Conservation (phyloP, 1,140 invertebrate species). For the Venustaconcha ellipsiformis region DNA sequence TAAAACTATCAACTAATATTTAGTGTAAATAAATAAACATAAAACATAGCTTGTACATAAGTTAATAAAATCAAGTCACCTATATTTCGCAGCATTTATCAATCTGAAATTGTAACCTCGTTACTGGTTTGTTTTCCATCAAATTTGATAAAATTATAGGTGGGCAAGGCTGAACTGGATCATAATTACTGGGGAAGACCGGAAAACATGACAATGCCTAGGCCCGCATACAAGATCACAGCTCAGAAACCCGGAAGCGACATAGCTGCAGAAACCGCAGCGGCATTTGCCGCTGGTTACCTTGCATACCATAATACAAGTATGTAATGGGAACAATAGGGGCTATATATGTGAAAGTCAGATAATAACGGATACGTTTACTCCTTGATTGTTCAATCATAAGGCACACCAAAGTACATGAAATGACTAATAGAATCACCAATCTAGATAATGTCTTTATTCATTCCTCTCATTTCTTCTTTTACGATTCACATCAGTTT, state of each 20-base stretch:
- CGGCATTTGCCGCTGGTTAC: slow-evolving; percentile 74
- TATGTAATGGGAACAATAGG: background rate
- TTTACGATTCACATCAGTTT: background rate
- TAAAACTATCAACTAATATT: too few relatives aligned
- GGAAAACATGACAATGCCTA: slow-evolving; percentile 74
- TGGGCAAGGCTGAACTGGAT: slow-evolving; percentile 50
- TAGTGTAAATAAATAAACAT: too few relatives aligned
- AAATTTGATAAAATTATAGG: slow-evolving; percentile 48
- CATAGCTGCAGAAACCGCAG: slow-evolving; percentile 76
- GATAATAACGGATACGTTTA: background rate
- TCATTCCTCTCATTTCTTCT: background rate
- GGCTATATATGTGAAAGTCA: background rate
- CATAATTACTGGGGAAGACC: slow-evolving; percentile 57
- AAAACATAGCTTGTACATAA: too few relatives aligned
- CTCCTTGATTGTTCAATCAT: background rate
- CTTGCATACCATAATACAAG: slow-evolving; percentile 70
- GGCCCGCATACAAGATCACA: slow-evolving; percentile 76
- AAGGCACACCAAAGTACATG: background rate
- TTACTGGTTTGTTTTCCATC: too few relatives aligned
- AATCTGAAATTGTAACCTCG: too few relatives aligned
- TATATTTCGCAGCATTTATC: too few relatives aligned
- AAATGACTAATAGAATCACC: background rate
- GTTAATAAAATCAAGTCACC: too few relatives aligned
- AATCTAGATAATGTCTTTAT: background rate
- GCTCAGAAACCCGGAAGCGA: slow-evolving; percentile 73